These are phyloP conservation scores for Arrhamphus sclerolepis DNA, from an alignment of 2,797 vertebrate species.

Conservation along the genomic window DNA sequence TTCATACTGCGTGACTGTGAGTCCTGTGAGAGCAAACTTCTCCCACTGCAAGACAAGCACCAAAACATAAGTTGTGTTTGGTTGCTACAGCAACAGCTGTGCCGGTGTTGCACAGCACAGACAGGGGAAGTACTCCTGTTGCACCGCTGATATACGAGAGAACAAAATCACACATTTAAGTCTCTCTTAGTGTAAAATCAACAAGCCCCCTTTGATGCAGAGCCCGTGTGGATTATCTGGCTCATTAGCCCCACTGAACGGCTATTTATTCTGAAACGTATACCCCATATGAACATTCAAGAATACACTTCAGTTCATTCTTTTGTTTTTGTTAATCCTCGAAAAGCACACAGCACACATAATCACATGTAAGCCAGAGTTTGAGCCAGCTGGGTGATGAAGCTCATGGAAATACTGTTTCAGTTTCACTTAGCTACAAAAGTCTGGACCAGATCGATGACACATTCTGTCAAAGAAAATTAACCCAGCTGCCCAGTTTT, in stretches of 20 bases:
- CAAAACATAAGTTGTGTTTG: constrained; percentile 81
- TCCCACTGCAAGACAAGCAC: constrained; percentile 53
- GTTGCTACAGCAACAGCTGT: constrained; percentile 69
- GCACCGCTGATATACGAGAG: constrained; percentile 57
- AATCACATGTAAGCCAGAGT: constrained; percentile 17
- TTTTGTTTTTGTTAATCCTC: constrained; percentile 51
- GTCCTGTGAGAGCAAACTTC: constrained; percentile 32
- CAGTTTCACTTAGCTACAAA: constrained; percentile 8
- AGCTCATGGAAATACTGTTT: constrained; percentile 46
- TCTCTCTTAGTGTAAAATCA: constrained; percentile 53
- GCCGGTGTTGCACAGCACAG: constrained; percentile 38
- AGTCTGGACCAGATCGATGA: constrained; percentile 11
- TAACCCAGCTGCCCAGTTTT: neutral
- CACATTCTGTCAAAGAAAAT: constrained; percentile 15
- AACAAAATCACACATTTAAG: constrained; percentile 65
- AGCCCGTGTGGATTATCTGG: constrained; percentile 53
- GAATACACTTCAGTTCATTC: constrained; percentile 29
- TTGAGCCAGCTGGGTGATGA: constrained; percentile 43
- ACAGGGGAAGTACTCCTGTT: constrained; percentile 65
- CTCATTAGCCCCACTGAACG: constrained; percentile 43
- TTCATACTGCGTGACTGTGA: constrained; percentile 26
- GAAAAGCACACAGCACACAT: constrained; percentile 30
- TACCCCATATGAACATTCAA: constrained; percentile 49
- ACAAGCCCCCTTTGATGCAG: constrained; percentile 44
- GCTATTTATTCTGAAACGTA: constrained; percentile 49